Evolutionary conservation across 2,888 invertebrate genomes (phyloP), one percentile per base, ranked within the genome.

Genomic region (Thymelicus lineola): DNA sequence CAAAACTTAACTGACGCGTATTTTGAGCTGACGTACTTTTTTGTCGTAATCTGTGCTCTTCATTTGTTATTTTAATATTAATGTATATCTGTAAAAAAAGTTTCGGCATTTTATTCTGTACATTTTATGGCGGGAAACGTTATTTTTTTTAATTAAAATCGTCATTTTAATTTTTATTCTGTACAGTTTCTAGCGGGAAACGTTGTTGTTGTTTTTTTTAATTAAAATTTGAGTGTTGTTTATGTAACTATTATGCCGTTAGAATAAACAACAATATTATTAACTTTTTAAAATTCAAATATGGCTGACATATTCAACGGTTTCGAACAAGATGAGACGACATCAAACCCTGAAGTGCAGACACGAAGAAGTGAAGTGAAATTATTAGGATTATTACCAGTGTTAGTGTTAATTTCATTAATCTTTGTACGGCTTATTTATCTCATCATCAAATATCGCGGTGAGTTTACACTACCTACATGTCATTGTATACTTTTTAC

Each of bases 361-460:
- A 36, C 42, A 6, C 50, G 70, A 20, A 71, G 72, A 7, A 59
- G 71, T 28, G 74, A 74, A 50, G 50, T 62, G 10, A 77, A 70
- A 66, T 72, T 79, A 20, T 73, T 79, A 45, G 80, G 83, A 74
- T 73, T 91, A 0, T 70, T 89, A 55, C 91, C 91, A 0, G 80
- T 90, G 75, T 82, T 90, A 57, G 72, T 90, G 61, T 77, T 91
- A 46, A 75, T 89, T 35, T 71, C 87, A 2, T 80, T 90, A 0
- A 82, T 90, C 36, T 79, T 91, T 7, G 70, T 86, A 61, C 85
- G 89, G 75, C 82, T 90, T 70, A 80, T 89, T 6, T 90, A 88
- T 80, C 82, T 89, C 0, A 60, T 90, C 0, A 89, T 85, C 68
- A 88, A 85, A 77, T 84, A 81, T 69, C 82, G 82, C 15, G 86